Percentiles rank a stretch among this genome's conserved stretches.
Conservation (phyloP, 2,888 invertebrate species). For the Cheilosia variabilis region DNA sequence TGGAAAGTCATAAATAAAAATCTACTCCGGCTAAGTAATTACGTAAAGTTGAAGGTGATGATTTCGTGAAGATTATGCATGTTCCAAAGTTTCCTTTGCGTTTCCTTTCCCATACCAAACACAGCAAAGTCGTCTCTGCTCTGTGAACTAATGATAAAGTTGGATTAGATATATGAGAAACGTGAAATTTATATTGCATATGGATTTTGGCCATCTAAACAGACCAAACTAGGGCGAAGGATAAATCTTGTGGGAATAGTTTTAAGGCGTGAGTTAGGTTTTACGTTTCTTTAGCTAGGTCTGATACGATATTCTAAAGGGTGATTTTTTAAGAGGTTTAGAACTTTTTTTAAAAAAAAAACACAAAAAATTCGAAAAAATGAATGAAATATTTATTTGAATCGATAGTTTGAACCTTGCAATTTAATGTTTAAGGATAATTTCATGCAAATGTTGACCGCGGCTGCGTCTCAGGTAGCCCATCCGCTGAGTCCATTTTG, state of each 20-base stretch:
- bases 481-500: no score
- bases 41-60: slow-evolving; percentile 74
- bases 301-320: not conserved
- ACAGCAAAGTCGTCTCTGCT: slow-evolving; percentile 29
- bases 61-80: slow-evolving; percentile 70
- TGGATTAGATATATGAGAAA: slow-evolving; percentile 55
- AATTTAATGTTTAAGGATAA: no score
- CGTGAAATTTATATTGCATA: slow-evolving; percentile 26
- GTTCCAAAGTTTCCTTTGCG: slow-evolving; percentile 32
- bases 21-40: slow-evolving; percentile 69
- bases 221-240: not conserved
- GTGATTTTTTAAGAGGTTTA: no score
- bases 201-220: slow-evolving; percentile 5
- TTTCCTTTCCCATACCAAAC: not conserved
- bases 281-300: slow-evolving; percentile 13
- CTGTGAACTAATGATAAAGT: slow-evolving; percentile 63
- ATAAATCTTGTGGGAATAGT: slow-evolving; percentile 21
- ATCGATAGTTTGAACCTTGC: no score
- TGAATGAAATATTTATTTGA: no score
- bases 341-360: no score
- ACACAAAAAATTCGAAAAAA: no score
- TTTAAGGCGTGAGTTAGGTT: slow-evolving; percentile 20
- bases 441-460: no score
- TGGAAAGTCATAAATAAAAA: slow-evolving; percentile 72
- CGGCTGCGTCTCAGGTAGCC: no score